Percentiles rank a stretch among this genome's conserved stretches.
phyloP scores from a whole-genome alignment of 1,140 invertebrate genomes.

The Centruroides vittatus region DNA sequence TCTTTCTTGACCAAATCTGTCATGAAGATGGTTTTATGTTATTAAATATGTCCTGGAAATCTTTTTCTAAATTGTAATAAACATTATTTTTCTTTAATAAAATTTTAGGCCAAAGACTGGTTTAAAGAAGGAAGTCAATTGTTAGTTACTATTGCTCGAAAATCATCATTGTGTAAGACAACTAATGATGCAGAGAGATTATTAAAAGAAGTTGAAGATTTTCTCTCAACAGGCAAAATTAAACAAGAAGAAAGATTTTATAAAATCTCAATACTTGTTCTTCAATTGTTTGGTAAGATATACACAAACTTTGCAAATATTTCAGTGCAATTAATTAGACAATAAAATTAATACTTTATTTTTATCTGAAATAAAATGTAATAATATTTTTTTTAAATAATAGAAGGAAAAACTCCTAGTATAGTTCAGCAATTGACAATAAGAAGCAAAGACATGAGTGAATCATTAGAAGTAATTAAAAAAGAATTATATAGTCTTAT shows the following conservation, averaged over 20 bases:
- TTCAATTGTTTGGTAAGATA: constrained; percentile 45
- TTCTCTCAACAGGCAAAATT: constrained; percentile 49
- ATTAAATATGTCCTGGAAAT: too few species aligned
- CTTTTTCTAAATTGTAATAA: too few species aligned
- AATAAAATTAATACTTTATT: too few species aligned
- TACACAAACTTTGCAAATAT: too few species aligned
- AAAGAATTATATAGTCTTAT: constrained; percentile 43
- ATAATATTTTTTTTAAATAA: too few species aligned
- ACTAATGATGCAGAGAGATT: constrained; percentile 42
- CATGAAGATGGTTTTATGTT: too few species aligned
- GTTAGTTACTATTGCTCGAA: constrained; percentile 49
- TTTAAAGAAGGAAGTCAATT: constrained; percentile 54
- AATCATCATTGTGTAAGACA: constrained; percentile 44
- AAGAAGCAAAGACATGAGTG: constrained; percentile 51
- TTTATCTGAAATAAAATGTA: too few species aligned
- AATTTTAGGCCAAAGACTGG: constrained; percentile 49
- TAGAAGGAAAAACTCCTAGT: too few species aligned
- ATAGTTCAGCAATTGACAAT: constrained; percentile 31
- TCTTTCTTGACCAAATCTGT: too few species aligned
- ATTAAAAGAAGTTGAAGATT: constrained; percentile 45
- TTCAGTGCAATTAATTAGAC: too few species aligned
- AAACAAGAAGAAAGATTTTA: constrained; percentile 50
- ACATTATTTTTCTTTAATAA: too few species aligned
- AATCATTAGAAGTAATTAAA: constrained; percentile 50
- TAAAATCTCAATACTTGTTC: constrained; percentile 46